These are phyloP conservation scores for Agrochola litura DNA, from an alignment of 2,888 invertebrate species.

Conservation along the genomic window DNA sequence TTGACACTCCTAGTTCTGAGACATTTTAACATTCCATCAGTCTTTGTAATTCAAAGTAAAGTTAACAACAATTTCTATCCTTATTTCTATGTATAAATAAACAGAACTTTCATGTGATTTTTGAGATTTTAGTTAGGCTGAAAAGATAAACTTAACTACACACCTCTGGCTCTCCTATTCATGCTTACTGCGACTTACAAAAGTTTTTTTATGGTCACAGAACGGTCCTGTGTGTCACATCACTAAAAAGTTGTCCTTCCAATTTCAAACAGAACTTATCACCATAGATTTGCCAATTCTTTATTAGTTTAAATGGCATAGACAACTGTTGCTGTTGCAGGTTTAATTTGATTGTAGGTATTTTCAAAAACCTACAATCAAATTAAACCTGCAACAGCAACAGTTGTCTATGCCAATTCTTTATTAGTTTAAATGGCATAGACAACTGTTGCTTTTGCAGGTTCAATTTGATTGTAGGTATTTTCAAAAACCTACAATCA, in stretches of 20 bases:
- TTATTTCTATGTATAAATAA: not conserved
- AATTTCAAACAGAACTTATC: not conserved
- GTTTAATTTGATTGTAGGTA: not conserved
- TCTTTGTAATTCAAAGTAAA: not conserved
- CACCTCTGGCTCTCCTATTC: not conserved
- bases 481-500: not conserved
- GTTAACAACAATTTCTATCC: not conserved
- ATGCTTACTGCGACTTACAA: too few relatives aligned
- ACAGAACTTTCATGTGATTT: not conserved
- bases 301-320: constrained; percentile 18
- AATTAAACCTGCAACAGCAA: too few relatives aligned
- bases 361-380: too few relatives aligned
- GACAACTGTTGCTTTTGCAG: too few relatives aligned
- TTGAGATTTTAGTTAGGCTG: not conserved
- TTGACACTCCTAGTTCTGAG: not conserved
- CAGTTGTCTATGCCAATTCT: too few relatives aligned
- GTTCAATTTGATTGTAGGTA: too few relatives aligned
- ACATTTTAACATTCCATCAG: not conserved
- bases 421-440: too few relatives aligned
- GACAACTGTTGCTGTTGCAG: not conserved
- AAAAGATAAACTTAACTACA: not conserved
- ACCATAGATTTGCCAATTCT: constrained; percentile 37
- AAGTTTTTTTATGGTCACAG: not conserved
- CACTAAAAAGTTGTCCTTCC: not conserved
- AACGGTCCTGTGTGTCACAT: not conserved